Evolutionary conservation across 2,797 vertebrate species (phyloP).

Genomic region (Etheostoma perlongum): DNA sequence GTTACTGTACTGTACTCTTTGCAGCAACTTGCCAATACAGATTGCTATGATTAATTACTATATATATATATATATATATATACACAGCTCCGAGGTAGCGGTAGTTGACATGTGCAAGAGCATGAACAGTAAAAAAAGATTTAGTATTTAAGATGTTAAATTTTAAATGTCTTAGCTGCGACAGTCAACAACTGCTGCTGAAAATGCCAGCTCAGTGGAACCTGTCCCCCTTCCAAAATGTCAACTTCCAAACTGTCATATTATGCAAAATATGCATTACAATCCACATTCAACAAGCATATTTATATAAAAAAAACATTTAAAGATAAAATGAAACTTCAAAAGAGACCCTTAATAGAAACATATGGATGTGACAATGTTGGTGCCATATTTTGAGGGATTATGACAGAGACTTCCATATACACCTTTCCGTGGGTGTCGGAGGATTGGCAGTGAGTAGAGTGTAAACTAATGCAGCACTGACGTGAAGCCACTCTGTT

Average conservation of each 20-base stretch:
- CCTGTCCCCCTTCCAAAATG: conserved; percentile 49
- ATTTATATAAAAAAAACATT: background rate
- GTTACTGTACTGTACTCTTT: background rate
- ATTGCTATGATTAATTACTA: conserved; percentile 23
- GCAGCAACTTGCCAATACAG: background rate
- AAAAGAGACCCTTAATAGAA: conserved; percentile 3
- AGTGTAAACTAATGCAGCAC: conserved; percentile 38
- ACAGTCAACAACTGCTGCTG: background rate
- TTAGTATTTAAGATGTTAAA: background rate
- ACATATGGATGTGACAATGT: conserved; percentile 5
- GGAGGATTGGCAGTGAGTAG: conserved; percentile 62
- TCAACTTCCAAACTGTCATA: conserved; percentile 29
- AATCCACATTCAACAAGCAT: conserved; percentile 5
- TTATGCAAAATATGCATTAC: conserved; percentile 12
- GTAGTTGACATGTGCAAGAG: conserved; percentile 5
- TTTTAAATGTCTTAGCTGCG: background rate
- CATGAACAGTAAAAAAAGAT: background rate
- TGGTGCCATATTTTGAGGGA: conserved; percentile 25
- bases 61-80: background rate
- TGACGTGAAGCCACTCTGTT: conserved; percentile 63
- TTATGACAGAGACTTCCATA: conserved; percentile 32
- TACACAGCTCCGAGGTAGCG: conserved; percentile 4
- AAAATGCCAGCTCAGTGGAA: conserved; percentile 34
- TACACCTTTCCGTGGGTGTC: conserved; percentile 30
- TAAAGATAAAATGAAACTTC: conserved; percentile 38